A percentile compares a stretch with the other conserved stretches of the same genome.
phyloP scores from a whole-genome alignment of 2,888 invertebrate species.

The Sclerodermus sp. region DNA sequence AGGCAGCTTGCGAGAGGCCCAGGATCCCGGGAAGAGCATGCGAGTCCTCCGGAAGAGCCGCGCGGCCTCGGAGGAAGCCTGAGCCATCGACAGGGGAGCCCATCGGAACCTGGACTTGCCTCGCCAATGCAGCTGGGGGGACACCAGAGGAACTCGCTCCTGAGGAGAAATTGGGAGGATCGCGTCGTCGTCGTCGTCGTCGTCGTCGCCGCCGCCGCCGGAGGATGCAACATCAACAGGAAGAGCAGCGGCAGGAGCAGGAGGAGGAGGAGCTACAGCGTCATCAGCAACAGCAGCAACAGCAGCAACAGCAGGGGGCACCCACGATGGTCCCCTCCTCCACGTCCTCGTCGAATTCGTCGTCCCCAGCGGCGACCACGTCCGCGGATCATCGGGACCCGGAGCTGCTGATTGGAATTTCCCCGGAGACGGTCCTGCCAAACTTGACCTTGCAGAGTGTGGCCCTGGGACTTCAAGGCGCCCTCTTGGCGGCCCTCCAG shows the following conservation, averaged over 20 bases:
- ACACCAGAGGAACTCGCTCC: conserved; percentile 10
- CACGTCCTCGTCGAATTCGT: conserved; percentile 14
- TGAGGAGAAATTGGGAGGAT: conserved; percentile 23
- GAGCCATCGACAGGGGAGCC: no score
- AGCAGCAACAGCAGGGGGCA: conserved; percentile 10
- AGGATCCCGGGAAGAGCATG: background rate
- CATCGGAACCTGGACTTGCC: conserved; percentile 4
- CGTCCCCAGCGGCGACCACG: conserved; percentile 19
- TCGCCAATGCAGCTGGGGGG: conserved; percentile 29
- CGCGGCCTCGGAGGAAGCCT: background rate
- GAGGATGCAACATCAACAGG: conserved; percentile 35
- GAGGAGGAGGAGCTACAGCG: background rate
- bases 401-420: conserved; percentile 22
- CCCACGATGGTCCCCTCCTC: conserved; percentile 27
- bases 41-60: background rate
- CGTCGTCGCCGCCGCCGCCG: no score
- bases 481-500: conserved; percentile 81
- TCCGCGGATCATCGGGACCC: conserved; percentile 32
- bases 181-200: conserved; percentile 19
- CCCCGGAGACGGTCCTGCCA: conserved; percentile 32
- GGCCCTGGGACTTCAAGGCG: conserved; percentile 79
- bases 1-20: no score
- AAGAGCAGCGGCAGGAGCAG: conserved; percentile 31
- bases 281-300: background rate
- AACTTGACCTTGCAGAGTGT: conserved; percentile 66